These are phyloP conservation scores for Indri indri DNA, from an alignment of 2,113 vertebrate genomes.

Conservation along the genomic window DNA sequence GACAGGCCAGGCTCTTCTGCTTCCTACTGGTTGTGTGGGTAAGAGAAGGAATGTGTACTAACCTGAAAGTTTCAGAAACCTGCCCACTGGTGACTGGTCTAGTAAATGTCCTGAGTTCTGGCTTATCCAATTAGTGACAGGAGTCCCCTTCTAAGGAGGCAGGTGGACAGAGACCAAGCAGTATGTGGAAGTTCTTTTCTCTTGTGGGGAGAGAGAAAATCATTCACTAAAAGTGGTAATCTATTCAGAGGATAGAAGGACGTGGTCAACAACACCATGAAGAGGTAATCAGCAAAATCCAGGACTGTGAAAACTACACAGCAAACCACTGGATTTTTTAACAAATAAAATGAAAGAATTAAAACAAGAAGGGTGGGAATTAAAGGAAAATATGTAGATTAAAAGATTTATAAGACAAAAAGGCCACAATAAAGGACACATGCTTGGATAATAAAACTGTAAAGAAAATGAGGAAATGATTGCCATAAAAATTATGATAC, in stretches of 20 bases:
- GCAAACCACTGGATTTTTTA: neutral
- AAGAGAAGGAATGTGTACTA: neutral
- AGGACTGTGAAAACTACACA: neutral
- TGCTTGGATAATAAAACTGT: neutral
- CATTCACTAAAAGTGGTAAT: neutral
- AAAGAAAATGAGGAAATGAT: neutral
- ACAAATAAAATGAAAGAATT: neutral
- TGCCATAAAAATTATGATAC: neutral
- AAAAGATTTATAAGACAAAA: neutral
- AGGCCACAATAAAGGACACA: neutral
- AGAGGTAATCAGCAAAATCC: neutral
- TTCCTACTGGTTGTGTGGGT: fast-evolving
- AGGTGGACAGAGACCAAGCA: neutral
- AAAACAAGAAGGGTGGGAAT: neutral
- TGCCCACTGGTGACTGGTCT: neutral
- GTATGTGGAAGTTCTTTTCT: neutral
- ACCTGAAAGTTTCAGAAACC: neutral
- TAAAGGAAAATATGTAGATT: neutral
- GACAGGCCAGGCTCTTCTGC: neutral
- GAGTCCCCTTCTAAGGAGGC: neutral
- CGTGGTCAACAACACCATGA: neutral
- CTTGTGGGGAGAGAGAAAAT: neutral
- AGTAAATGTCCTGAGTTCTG: neutral
- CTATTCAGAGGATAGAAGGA: neutral
- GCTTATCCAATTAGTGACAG: neutral